Conservation (phyloP, 2,888 invertebrate genomes). For the Allolobophora icterica region DNA sequence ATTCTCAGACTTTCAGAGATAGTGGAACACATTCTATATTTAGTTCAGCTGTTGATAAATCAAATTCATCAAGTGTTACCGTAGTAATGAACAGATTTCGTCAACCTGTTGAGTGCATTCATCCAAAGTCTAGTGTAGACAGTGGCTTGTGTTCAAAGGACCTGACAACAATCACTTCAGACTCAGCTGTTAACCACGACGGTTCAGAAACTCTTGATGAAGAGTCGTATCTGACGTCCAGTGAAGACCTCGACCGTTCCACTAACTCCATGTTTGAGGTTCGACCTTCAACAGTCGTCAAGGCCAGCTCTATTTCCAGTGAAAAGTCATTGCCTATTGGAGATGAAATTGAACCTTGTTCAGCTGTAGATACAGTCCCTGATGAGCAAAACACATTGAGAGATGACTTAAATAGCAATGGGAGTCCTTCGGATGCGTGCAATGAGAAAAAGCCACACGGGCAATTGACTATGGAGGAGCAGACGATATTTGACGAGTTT, state of each 20-base stretch:
- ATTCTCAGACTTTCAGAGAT: neutral
- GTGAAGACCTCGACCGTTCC: neutral
- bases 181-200: neutral
- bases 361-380: neutral
- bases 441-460: neutral
- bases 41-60: neutral
- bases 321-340: neutral
- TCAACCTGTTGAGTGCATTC: neutral
- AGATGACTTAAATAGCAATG: neutral
- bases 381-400: neutral
- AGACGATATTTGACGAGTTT: neutral
- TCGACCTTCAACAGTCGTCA: neutral
- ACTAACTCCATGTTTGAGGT: neutral
- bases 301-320: neutral
- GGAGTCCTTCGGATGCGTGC: neutral
- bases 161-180: neutral
- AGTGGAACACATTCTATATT: conserved; percentile 8
- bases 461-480: neutral
- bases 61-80: neutral
- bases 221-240: neutral
- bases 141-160: conserved; percentile 20
- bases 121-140: neutral
- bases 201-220: neutral
- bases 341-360: neutral
- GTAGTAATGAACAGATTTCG: neutral